Conservation (phyloP, 2,113 vertebrate genomes). For the Antigone vipio region DNA sequence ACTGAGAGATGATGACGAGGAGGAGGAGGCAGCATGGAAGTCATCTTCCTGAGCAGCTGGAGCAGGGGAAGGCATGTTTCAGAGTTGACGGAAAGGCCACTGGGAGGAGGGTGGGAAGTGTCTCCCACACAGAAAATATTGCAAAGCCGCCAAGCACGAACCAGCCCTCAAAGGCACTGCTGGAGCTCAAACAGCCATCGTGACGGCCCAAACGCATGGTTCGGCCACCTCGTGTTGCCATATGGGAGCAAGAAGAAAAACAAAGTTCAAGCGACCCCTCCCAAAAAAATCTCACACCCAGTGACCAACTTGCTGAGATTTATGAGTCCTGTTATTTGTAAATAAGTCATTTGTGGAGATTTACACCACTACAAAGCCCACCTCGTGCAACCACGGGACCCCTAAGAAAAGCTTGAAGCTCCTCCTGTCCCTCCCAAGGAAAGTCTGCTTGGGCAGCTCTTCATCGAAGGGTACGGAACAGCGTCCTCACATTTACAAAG, state of each 20-base stretch:
- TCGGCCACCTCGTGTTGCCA: accelerated
- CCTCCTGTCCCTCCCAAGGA: no score
- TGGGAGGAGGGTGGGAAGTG: neutral
- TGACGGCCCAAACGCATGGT: neutral
- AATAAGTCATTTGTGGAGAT: neutral
- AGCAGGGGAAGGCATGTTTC: neutral
- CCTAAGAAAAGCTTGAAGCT: accelerated
- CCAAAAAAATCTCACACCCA: neutral
- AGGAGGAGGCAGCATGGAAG: neutral
- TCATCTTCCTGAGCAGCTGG: neutral
- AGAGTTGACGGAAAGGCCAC: neutral
- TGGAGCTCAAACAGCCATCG: neutral
- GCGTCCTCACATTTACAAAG: neutral
- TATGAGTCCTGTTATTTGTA: neutral
- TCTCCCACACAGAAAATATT: neutral
- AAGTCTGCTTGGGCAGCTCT: neutral
- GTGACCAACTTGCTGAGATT: neutral
- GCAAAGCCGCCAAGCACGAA: neutral
- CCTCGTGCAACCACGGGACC: accelerated
- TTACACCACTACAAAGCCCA: neutral
- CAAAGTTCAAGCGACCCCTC: neutral
- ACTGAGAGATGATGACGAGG: accelerated
- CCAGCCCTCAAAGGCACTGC: neutral
- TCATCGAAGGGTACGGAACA: neutral
- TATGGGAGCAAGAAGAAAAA: accelerated